Base-by-base conservation (phyloP, 2,888 invertebrate genomes). In the Spisula subtruncata region DNA sequence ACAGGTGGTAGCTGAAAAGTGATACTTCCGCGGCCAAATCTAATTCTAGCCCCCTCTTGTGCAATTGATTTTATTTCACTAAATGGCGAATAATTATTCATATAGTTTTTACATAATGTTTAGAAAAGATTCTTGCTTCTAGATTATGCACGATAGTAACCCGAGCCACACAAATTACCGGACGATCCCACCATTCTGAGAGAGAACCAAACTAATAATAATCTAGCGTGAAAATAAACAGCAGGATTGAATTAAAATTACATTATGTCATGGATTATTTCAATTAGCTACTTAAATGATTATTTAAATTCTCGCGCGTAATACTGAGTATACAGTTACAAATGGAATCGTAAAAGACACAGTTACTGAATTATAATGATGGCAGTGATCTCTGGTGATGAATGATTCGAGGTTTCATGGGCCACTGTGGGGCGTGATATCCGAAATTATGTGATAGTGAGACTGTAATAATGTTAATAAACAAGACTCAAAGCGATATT, bases 21-120 rank as follows among this genome's bases (percentile, higher is more conserved):
- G 81, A 83, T 80, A 80, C 20, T 80, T 80, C 71, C 81, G 41
- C 8, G 56, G 60, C 79, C 51, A 60, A 79, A 66, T 79, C 83
- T 48, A 83, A 35, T 75, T 85, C 79, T 51, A 25, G 25, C 60
- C 75, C 88, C 88, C 86, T n/a, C 82, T 92, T 89, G 85, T 89
- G 89, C 92, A 92, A 92, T 92, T 90, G 92, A 92, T 92, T 91
- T 87, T 85, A 91, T 92, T 92, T 92, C 92, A 82, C 87, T 92
- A 91, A 92, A 92, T 89, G 92, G 92, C 87, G 83, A 35, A 90
- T 91, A 90, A 92, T 92, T 92, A 92, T 92, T 91, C 91, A 90
- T 81, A 91, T 48, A 35, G 54, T 71, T 66, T 75, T 75, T 75
- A 75, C 75, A 84, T 85, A 81, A 87, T 85, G 82, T 85, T 89